These are phyloP conservation scores for Automeris io DNA, from an alignment of 2,888 invertebrate genomes.

Conservation along the genomic window DNA sequence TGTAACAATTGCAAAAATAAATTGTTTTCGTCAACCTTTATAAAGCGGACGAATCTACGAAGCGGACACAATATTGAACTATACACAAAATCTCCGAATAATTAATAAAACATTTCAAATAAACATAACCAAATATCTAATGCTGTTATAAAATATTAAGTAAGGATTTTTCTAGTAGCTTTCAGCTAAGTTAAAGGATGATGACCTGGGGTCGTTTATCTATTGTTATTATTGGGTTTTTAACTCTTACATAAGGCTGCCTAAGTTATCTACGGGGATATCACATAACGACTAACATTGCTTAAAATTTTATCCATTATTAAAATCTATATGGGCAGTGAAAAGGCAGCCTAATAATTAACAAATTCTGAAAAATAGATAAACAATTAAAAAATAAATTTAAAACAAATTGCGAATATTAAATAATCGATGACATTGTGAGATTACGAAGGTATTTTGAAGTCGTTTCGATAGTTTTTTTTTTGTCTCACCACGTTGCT, in stretches of 20 bases:
- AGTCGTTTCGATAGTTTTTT: no score
- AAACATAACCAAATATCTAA: conserved; percentile 52
- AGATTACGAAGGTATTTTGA: not conserved
- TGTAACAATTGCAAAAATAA: conserved; percentile 11
- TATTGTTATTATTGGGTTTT: conserved; percentile 10
- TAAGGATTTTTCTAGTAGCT: conserved; percentile 60
- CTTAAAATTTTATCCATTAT: not conserved
- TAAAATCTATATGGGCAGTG: not conserved
- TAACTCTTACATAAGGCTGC: conserved; percentile 3
- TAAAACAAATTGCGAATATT: not conserved
- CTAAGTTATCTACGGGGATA: not conserved
- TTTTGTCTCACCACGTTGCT: not conserved
- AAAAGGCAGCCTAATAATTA: not conserved
- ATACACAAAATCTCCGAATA: conserved; percentile 34
- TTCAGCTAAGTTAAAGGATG: conserved; percentile 45
- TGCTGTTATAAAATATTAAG: conserved; percentile 42
- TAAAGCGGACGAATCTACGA: conserved; percentile 26
- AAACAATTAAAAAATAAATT: not conserved
- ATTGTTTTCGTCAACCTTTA: conserved; percentile 31
- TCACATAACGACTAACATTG: not conserved
- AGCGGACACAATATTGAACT: conserved; percentile 35
- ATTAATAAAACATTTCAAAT: conserved; percentile 43
- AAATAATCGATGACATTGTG: not conserved
- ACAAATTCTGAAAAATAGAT: not conserved
- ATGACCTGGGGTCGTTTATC: conserved; percentile 19